Evolutionary conservation across 2,797 vertebrate species (phyloP).

Genomic region (Cyclura pinguis): DNA sequence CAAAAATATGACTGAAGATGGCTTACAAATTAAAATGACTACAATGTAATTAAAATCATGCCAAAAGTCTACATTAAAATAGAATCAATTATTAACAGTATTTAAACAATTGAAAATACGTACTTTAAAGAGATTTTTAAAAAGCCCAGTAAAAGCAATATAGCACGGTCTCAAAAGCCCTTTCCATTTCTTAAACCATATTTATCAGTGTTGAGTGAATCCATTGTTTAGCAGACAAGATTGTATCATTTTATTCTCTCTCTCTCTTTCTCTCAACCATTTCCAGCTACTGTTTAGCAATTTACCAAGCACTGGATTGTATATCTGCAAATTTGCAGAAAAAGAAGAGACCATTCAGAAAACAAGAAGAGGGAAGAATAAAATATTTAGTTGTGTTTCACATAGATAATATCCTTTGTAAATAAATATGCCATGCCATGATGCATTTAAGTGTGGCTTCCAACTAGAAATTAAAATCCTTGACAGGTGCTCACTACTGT

Average conservation of each 20-base stretch:
- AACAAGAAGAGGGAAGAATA: not conserved
- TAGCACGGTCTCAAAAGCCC: no score
- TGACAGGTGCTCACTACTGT: not conserved
- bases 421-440: not conserved
- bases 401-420: not conserved
- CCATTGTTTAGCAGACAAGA: constrained; percentile 28
- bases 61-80: no score
- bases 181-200: constrained; percentile 3
- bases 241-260: not conserved
- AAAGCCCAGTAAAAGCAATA: accelerated
- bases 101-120: not conserved
- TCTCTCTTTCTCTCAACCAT: not conserved
- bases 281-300: not conserved
- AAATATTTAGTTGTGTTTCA: not conserved
- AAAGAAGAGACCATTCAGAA: not conserved
- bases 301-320: not conserved
- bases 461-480: not conserved
- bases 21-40: no score
- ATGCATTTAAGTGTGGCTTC: not conserved
- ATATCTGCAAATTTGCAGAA: not conserved
- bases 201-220: constrained; percentile 16
- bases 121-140: no score
- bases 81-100: no score
- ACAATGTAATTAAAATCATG: no score
- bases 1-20: no score